A percentile compares a stretch with the other conserved stretches of the same genome.
Conservation (phyloP, 2,888 invertebrate species). For the Tineola bisselliella region DNA sequence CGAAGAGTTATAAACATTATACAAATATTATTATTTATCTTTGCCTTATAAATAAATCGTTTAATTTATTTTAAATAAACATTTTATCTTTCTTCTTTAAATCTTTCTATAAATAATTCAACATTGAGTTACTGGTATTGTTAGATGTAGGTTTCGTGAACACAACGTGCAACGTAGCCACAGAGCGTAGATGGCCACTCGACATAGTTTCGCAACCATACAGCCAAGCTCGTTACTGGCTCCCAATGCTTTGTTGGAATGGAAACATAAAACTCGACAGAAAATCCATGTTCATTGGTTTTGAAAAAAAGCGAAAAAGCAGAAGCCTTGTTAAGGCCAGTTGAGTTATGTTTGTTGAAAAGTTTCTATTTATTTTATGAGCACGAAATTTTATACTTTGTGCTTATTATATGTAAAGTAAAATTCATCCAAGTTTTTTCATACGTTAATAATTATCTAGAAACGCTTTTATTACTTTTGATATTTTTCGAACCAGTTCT, state of each 20-base stretch:
- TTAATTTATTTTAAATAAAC: no score
- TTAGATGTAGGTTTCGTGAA: neutral
- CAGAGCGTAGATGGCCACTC: conserved; percentile 4
- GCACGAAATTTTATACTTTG: no score
- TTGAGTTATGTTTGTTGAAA: neutral
- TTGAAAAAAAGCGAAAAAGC: neutral
- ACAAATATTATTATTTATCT: no score
- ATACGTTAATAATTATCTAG: no score
- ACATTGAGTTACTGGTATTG: neutral
- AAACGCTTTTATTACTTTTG: no score
- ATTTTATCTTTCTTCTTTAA: no score
- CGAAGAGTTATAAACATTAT: no score
- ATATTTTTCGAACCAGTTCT: no score
- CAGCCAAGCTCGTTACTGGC: neutral
- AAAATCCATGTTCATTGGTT: neutral
- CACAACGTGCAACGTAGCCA: neutral
- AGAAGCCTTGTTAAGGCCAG: neutral
- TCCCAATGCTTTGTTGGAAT: conserved; percentile 7
- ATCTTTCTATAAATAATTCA: no score
- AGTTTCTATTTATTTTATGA: neutral
- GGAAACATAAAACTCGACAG: neutral
- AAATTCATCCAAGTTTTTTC: no score
- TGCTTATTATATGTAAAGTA: no score
- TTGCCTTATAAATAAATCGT: no score
- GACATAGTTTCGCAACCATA: conserved; percentile 3